Conservation (phyloP, 2,113 vertebrate species). For the Patagioenas fasciata region DNA sequence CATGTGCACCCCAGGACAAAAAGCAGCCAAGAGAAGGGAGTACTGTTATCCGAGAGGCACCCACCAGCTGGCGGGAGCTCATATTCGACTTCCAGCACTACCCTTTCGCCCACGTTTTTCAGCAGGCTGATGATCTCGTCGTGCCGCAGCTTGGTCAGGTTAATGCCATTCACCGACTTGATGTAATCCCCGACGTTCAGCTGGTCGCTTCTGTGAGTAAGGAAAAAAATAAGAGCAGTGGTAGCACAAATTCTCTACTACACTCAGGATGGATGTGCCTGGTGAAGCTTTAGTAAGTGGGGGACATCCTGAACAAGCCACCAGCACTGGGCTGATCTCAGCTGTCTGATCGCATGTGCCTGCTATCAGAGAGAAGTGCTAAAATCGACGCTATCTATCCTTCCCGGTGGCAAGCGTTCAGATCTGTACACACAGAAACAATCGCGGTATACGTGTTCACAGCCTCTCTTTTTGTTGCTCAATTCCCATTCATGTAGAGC, state of each 20-base stretch:
- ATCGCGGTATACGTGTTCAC: rapidly evolving
- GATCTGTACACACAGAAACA: neutral
- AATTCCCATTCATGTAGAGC: neutral
- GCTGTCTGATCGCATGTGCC: neutral
- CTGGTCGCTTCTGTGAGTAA: constrained; percentile 88
- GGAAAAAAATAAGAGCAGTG: neutral
- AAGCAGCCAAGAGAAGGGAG: neutral
- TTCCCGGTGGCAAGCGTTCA: neutral
- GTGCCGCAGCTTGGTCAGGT: constrained; percentile 90
- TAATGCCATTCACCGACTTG: constrained; percentile 95
- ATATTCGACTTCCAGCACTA: constrained; percentile 96
- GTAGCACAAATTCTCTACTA: neutral
- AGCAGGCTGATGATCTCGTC: constrained; percentile 97
- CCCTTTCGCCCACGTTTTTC: constrained; percentile 94
- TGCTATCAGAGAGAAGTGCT: neutral
- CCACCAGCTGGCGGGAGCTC: constrained; percentile 91
- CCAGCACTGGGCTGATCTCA: neutral
- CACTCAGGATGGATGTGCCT: rapidly evolving
- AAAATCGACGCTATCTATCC: neutral
- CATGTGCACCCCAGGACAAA: neutral
- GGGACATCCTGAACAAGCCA: neutral
- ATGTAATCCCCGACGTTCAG: constrained; percentile 96
- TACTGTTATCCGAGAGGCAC: neutral
- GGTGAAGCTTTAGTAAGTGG: neutral
- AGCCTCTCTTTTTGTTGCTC: constrained; percentile 11